Evolutionary conservation across 2,797 vertebrate genomes (phyloP).

Genomic region (Sciurus carolinensis): DNA sequence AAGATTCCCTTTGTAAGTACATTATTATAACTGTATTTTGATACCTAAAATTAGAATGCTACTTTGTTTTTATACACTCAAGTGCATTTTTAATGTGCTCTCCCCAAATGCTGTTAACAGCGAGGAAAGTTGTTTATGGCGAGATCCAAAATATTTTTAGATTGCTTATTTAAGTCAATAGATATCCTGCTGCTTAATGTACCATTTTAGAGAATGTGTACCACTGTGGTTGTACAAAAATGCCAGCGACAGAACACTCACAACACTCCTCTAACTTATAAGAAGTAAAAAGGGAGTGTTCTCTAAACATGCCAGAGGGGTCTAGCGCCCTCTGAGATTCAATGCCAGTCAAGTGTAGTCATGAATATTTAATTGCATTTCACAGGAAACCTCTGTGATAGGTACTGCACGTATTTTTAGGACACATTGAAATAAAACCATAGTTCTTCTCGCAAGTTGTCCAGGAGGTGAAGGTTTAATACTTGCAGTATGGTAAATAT

Average conservation of each 20-base stretch:
- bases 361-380: constrained; percentile 10
- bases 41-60: constrained; percentile 71
- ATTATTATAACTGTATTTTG: constrained; percentile 53
- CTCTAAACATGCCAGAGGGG: neutral
- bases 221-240: constrained; percentile 29
- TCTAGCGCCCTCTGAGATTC: neutral
- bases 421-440: neutral
- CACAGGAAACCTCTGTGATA: neutral
- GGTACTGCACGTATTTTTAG: neutral
- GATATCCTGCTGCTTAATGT: constrained; percentile 67
- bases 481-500: neutral
- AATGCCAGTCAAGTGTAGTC: neutral
- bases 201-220: constrained; percentile 59
- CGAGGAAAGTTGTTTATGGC: constrained; percentile 71
- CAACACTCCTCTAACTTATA: constrained; percentile 2
- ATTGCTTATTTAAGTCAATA: constrained; percentile 74
- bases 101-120: constrained; percentile 70
- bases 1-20: constrained; percentile 15
- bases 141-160: constrained; percentile 80
- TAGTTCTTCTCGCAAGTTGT: neutral
- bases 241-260: neutral
- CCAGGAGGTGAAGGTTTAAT: neutral
- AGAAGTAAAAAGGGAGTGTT: neutral
- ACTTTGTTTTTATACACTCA: constrained; percentile 67
- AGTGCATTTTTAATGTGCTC: constrained; percentile 72